phyloP scores from a whole-genome alignment of 2,113 vertebrate species.

The Australoheros scitulus region DNA sequence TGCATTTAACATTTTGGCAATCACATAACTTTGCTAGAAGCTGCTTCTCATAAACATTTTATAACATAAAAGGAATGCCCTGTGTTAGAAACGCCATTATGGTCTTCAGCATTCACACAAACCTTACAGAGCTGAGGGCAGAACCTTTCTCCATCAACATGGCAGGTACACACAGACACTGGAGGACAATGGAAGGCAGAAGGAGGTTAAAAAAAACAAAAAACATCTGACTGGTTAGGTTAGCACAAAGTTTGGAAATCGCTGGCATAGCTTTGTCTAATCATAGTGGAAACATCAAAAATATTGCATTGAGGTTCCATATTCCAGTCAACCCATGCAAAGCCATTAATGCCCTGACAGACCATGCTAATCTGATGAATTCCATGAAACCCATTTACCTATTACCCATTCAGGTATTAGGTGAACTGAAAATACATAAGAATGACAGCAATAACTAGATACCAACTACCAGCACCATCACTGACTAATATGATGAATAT shows the following conservation, averaged over 20 bases:
- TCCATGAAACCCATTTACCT: neutral
- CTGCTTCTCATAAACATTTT: slow-evolving; percentile 33
- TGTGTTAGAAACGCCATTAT: slow-evolving; percentile 4
- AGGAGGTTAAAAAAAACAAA: neutral
- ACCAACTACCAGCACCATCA: neutral
- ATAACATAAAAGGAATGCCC: slow-evolving; percentile 42
- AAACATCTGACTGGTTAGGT: neutral
- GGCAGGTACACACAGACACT: slow-evolving; percentile 15
- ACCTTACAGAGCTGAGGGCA: neutral
- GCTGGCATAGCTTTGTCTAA: neutral
- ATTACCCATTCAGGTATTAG: neutral
- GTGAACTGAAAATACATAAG: neutral
- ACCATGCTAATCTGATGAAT: neutral
- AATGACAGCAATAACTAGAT: neutral
- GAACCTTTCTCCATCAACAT: neutral
- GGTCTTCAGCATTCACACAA: neutral
- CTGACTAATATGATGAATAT: neutral
- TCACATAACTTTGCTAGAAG: slow-evolving; percentile 31
- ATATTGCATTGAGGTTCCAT: neutral
- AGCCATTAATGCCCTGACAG: neutral
- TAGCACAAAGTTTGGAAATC: neutral
- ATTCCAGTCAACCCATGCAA: too few relatives aligned
- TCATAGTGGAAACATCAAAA: neutral
- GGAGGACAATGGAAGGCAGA: slow-evolving; percentile 20
- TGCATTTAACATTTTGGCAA: slow-evolving; percentile 40